These are phyloP conservation scores for Drosophila greeni DNA, from an alignment of 2,888 invertebrate genomes.

Conservation along the genomic window DNA sequence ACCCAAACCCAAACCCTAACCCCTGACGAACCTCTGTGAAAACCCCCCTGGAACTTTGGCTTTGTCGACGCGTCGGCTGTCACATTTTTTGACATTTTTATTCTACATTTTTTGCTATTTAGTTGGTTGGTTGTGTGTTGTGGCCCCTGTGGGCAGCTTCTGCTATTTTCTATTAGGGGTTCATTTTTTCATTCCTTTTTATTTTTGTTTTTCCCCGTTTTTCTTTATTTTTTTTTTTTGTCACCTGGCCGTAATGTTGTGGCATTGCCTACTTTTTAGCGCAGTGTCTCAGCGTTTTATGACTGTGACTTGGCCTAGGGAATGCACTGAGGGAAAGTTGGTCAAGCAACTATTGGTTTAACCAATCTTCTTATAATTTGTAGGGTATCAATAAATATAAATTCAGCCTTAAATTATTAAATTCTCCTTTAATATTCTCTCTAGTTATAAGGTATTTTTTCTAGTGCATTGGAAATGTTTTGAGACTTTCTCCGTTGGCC, in stretches of 20 bases:
- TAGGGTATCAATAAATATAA: no score
- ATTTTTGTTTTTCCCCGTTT: slow-evolving; percentile 42
- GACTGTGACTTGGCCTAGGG: slow-evolving; percentile 7
- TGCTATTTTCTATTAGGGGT: slow-evolving; percentile 54
- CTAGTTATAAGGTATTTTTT: background rate
- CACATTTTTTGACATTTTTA: slow-evolving; percentile 73
- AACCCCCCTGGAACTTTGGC: slow-evolving; percentile 34
- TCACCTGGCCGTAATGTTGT: slow-evolving; percentile 66
- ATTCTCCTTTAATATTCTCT: background rate
- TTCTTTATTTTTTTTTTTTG: slow-evolving; percentile 40
- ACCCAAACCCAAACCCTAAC: slow-evolving; percentile 37
- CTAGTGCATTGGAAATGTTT: slow-evolving; percentile 2
- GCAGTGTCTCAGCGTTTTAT: slow-evolving; percentile 32
- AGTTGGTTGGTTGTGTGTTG: slow-evolving; percentile 36
- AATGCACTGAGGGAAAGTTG: slow-evolving; percentile 4
- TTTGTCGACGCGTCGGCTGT: slow-evolving; percentile 56
- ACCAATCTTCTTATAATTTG: no score
- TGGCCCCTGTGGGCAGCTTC: slow-evolving; percentile 14
- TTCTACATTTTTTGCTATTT: slow-evolving; percentile 64
- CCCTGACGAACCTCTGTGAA: slow-evolving; percentile 21
- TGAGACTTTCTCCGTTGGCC: slow-evolving; percentile 5
- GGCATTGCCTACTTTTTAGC: slow-evolving; percentile 62
- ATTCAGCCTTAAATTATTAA: background rate
- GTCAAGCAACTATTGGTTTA: no score
- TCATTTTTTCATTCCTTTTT: slow-evolving; percentile 9